Percentiles rank a stretch among this genome's conserved stretches.
Conservation (phyloP, 2,888 invertebrate species). For the Pachliopta kotzebuea region DNA sequence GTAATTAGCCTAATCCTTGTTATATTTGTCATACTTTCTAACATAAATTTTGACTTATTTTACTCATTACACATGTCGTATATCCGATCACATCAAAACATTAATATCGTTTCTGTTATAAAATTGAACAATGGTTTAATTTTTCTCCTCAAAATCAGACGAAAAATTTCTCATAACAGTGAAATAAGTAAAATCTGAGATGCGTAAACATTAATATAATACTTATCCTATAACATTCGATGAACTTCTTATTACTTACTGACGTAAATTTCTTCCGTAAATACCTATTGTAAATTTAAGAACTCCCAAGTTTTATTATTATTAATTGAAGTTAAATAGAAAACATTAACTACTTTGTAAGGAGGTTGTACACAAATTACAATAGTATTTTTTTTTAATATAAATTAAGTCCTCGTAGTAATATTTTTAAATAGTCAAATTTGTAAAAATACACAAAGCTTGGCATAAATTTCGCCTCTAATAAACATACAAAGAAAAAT, state of each 20-base stretch:
- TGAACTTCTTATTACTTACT: background rate
- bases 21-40: background rate
- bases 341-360: too few species aligned
- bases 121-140: slow-evolving; percentile 2
- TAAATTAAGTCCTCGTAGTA: too few species aligned
- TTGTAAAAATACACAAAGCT: too few species aligned
- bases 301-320: too few species aligned
- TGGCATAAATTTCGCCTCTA: too few species aligned
- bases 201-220: background rate
- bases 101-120: background rate
- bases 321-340: too few species aligned
- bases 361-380: too few species aligned
- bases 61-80: background rate
- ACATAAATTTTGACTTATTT: background rate
- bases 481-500: too few species aligned
- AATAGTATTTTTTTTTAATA: too few species aligned
- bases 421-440: too few species aligned
- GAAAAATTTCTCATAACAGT: slow-evolving; percentile 1
- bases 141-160: background rate
- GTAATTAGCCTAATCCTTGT: too few species aligned
- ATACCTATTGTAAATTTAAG: background rate
- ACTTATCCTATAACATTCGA: background rate
- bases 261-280: background rate
- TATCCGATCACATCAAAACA: background rate
- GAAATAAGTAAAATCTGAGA: slow-evolving; percentile 15